A percentile compares a stretch with the other conserved stretches of the same genome.
phyloP scores from a whole-genome alignment of 2,797 vertebrate genomes.

The Halcyon chelicuti region DNA sequence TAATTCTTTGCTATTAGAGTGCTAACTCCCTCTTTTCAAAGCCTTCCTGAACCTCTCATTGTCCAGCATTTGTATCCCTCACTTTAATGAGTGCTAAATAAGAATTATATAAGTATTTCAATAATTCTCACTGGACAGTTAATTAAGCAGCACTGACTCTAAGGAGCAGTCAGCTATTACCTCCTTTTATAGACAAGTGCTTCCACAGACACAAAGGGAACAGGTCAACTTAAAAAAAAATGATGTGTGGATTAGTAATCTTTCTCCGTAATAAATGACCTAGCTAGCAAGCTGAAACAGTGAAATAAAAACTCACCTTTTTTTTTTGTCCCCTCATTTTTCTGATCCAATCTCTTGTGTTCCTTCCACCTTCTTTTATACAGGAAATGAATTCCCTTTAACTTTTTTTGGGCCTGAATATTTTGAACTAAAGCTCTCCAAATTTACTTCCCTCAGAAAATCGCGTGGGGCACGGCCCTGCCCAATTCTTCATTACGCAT shows the following conservation, averaged over 20 bases:
- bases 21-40: conserved; percentile 72
- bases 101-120: conserved; percentile 82
- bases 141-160: conserved; percentile 80
- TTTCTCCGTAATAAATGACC: conserved; percentile 75
- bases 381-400: conserved; percentile 53
- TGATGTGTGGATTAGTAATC: conserved; percentile 75
- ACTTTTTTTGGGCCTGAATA: conserved; percentile 80
- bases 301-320: conserved; percentile 66
- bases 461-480: conserved; percentile 67
- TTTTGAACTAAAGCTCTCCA: conserved; percentile 77
- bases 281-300: conserved; percentile 71
- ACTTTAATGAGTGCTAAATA: conserved; percentile 82
- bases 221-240: conserved; percentile 73
- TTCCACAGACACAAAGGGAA: conserved; percentile 74
- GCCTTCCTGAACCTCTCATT: conserved; percentile 73
- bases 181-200: conserved; percentile 79
- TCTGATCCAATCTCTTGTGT: conserved; percentile 16
- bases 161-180: conserved; percentile 79
- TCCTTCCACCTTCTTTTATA: conserved; percentile 47
- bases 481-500: conserved; percentile 79
- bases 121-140: conserved; percentile 82
- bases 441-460: conserved; percentile 71
- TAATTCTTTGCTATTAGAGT: conserved; percentile 73
- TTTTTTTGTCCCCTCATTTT: conserved; percentile 20
- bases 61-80: conserved; percentile 80